Evolutionary conservation across 2,888 invertebrate genomes (phyloP).

Genomic region (Tetanocera ferruginea): DNA sequence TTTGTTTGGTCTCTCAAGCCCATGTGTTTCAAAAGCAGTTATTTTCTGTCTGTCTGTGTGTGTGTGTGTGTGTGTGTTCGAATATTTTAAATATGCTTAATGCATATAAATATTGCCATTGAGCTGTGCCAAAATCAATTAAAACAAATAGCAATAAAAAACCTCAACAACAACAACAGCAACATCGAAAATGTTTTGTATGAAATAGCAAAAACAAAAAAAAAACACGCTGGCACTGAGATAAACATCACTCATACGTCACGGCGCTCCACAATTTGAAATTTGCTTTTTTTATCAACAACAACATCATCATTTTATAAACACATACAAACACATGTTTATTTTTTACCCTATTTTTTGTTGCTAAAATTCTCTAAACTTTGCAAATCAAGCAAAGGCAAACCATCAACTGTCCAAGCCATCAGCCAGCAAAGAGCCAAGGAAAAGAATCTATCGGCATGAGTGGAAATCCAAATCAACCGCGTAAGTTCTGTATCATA

Average conservation of each 20-base stretch:
- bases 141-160: neutral
- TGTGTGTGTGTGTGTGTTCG: neutral
- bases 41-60: no score
- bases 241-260: constrained; percentile 21
- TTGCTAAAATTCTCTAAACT: constrained; percentile 18
- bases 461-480: constrained; percentile 17
- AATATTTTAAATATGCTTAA: neutral
- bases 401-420: neutral
- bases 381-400: neutral
- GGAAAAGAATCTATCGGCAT: neutral
- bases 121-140: constrained; percentile 1
- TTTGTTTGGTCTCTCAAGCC: no score
- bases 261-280: neutral
- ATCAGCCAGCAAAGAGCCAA: neutral
- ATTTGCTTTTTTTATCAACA: neutral
- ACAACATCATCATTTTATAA: neutral
- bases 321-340: neutral
- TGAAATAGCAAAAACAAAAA: neutral
- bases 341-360: constrained; percentile 14
- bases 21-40: no score
- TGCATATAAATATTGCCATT: neutral
- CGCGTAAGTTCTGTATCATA: constrained; percentile 22
- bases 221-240: constrained; percentile 2
- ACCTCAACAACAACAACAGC: neutral
- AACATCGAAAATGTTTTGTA: neutral